Base-by-base conservation (phyloP, 2,888 invertebrate genomes). In the Sylvicola cinctus region DNA sequence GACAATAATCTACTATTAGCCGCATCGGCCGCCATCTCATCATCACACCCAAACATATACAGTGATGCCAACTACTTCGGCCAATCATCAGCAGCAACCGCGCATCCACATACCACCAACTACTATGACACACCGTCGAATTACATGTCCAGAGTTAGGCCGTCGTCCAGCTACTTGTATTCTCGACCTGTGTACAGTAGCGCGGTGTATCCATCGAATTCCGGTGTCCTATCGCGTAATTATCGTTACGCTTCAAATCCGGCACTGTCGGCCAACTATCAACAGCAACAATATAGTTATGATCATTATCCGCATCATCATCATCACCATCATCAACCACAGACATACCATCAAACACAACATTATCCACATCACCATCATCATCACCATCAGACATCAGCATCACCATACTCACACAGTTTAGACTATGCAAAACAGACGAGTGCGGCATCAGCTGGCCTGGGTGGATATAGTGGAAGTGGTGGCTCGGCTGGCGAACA, bases 361-460 rank as follows among this genome's bases (percentile, higher is more conserved):
- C 20, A 20, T 41, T 46, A 46, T 41, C 38, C 37, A 36, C 43
- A 44, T 37, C 43, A 42, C 39, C 43, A 46, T 36, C 46, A 42
- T 40, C 45, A 42, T 44, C 43, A 41, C 39, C 45, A 44, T 43
- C 43, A 39, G 41, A 41, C 43, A 42, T 54, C 54, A 52, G 16
- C 55, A 45, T 53, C 14, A 11, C 14, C 58, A 47, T 56, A 58
- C 57, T 48, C 58, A 57, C 58, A 58, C 20, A 20, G 20, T 52
- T 58, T 58, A 58, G 58, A 58, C 52, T 58, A 57, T 46, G 52
- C 52, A 48, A 58, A 58, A 54, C 56, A 55, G 20, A 20, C 20
- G 20, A 20, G 5, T 6, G 20, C 20, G 8, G 20, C 20, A 8
- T 4, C 20, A 8, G 20, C 20, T 20, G 20, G 20, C 20, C 20